Evolutionary conservation across 1,140 invertebrate genomes (phyloP).

Genomic region (Lordiphosa mommai): DNA sequence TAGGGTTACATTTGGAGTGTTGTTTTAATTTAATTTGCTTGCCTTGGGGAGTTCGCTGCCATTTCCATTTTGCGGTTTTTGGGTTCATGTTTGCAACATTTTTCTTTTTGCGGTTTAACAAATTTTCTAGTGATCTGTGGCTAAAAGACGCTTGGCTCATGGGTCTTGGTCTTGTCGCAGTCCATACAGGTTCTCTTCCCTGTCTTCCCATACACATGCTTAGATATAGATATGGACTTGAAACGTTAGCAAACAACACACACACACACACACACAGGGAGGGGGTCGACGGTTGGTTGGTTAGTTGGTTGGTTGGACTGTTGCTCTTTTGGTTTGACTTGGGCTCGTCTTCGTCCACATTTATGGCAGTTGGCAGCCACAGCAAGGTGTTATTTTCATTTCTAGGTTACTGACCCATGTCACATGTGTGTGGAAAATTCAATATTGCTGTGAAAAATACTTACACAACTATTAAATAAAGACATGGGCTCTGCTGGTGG

Average conservation of each 20-base stretch:
- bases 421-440: slow-evolving; percentile 76
- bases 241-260: slow-evolving; percentile 59
- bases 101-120: slow-evolving; percentile 68
- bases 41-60: slow-evolving; percentile 19
- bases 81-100: slow-evolving; percentile 65
- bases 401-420: slow-evolving; percentile 77
- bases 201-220: slow-evolving; percentile 64
- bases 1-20: slow-evolving; percentile 62
- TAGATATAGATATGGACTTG: slow-evolving; percentile 72
- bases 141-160: slow-evolving; percentile 19
- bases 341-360: slow-evolving; percentile 50
- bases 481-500: slow-evolving; percentile 33
- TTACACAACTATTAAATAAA: slow-evolving; percentile 77
- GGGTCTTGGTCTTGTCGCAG: slow-evolving; percentile 38
- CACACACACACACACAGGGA: slow-evolving; percentile 23
- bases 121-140: slow-evolving; percentile 63
- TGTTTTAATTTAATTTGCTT: slow-evolving; percentile 65
- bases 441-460: slow-evolving; percentile 78
- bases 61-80: slow-evolving; percentile 40
- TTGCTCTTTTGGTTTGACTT: slow-evolving; percentile 22
- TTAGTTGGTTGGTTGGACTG: slow-evolving; percentile 31
- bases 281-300: slow-evolving; percentile 43
- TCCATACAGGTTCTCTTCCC: slow-evolving; percentile 63
- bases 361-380: slow-evolving; percentile 44
- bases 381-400: slow-evolving; percentile 77